A percentile compares a stretch with the other conserved stretches of the same genome.
Conservation (phyloP, 2,113 vertebrate species). For the Aepyceros melampus region DNA sequence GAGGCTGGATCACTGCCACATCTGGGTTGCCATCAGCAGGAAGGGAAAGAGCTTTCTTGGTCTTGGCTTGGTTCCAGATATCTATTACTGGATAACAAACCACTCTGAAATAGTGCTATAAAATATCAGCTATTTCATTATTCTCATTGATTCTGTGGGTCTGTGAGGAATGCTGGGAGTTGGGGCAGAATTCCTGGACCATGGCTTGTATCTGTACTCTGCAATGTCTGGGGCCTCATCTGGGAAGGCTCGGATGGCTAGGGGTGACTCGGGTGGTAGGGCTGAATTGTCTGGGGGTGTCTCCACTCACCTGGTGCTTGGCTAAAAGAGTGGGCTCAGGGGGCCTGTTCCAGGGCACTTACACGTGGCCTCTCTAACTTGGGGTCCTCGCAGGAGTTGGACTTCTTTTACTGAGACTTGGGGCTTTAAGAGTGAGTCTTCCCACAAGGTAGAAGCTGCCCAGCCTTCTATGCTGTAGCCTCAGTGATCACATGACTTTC, state of each 20-base stretch:
- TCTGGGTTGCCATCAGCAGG: background rate
- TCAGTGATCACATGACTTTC: background rate
- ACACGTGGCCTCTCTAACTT: background rate
- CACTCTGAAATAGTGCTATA: background rate
- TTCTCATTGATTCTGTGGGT: background rate
- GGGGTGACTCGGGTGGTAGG: background rate
- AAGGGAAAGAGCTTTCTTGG: background rate
- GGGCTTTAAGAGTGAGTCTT: background rate
- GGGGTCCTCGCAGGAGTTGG: background rate
- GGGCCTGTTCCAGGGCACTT: background rate
- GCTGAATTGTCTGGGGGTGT: background rate
- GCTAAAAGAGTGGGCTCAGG: background rate
- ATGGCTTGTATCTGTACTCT: background rate
- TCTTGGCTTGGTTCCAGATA: background rate
- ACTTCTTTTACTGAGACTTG: background rate
- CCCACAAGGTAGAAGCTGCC: background rate
- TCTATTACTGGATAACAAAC: background rate
- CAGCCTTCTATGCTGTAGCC: background rate
- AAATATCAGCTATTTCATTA: background rate
- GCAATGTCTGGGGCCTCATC: background rate
- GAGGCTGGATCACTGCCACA: background rate
- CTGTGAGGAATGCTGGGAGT: background rate
- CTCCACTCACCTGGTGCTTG: background rate
- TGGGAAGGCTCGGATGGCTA: background rate
- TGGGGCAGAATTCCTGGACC: background rate